Percentiles rank a stretch among this genome's conserved stretches.
Evolutionary conservation across 1,140 invertebrate genomes (phyloP).

Genomic region (Agrypnia vestita): DNA sequence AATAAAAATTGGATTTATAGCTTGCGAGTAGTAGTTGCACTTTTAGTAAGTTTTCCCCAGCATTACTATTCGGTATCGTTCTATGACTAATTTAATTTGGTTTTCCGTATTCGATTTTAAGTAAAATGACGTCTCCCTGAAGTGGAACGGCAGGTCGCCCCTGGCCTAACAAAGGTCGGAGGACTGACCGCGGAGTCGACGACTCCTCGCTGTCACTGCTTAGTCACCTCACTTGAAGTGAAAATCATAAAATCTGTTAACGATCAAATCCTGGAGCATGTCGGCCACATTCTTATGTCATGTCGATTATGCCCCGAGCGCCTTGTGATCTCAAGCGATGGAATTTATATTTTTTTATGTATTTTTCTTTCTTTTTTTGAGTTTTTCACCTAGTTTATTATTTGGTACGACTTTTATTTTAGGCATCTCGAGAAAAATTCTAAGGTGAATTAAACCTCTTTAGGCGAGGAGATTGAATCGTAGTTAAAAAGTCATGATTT

Average conservation of each 20-base stretch:
- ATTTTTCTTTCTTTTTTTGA: too few species aligned
- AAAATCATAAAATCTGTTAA: conserved; percentile 38
- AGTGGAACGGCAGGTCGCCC: conserved; percentile 16
- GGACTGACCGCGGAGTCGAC: conserved; percentile 20
- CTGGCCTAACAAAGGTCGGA: conserved; percentile 14
- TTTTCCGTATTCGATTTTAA: conserved; percentile 17
- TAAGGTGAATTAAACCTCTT: too few species aligned
- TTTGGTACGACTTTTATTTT: too few species aligned
- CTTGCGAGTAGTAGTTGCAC: too few species aligned
- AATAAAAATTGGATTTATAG: too few species aligned
- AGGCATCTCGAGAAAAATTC: too few species aligned
- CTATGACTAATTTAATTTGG: conserved; percentile 17
- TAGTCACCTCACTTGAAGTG: conserved; percentile 27
- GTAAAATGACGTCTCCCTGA: not conserved
- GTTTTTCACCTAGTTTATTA: too few species aligned
- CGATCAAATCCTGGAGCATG: conserved; percentile 4
- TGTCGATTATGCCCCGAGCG: not conserved
- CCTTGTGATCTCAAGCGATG: not conserved
- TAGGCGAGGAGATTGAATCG: too few species aligned
- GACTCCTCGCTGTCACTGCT: conserved; percentile 8
- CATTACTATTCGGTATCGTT: not conserved
- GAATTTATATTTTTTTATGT: too few species aligned
- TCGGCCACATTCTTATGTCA: conserved; percentile 36
- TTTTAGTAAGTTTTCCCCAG: not conserved
- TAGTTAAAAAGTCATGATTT: too few species aligned